Evolutionary conservation across 2,888 invertebrate species (phyloP).

Genomic region (Eupithecia dodoneata): DNA sequence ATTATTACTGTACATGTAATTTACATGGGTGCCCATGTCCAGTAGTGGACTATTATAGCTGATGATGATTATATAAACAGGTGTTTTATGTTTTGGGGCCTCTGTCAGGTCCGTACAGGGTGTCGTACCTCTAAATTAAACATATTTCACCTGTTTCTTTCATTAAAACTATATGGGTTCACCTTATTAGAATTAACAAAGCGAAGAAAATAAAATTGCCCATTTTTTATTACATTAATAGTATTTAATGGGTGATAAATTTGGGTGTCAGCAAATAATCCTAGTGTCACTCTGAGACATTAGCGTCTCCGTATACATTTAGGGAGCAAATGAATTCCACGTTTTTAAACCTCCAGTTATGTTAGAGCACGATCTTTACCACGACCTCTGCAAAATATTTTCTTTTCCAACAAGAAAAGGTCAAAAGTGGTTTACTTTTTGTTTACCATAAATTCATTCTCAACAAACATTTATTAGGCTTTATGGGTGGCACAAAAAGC

Average conservation of each 20-base stretch:
- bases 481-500: constrained; percentile 17
- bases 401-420: neutral
- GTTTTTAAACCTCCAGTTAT: neutral
- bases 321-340: neutral
- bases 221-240: no score
- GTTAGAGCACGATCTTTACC: neutral
- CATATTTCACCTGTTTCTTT: no score
- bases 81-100: no score
- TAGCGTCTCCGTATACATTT: neutral
- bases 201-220: no score
- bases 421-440: constrained; percentile 8
- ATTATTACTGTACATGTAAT: no score
- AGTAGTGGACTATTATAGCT: neutral
- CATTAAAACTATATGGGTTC: no score
- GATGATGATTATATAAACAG: neutral
- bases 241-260: no score
- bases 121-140: no score
- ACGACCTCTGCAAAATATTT: neutral
- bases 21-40: no score
- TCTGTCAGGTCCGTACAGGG: no score
- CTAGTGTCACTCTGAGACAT: neutral
- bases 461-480: constrained; percentile 4
- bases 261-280: neutral
- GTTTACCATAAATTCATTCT: constrained; percentile 2
- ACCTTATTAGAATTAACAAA: no score